phyloP scores from a whole-genome alignment of 2,113 vertebrate genomes.

The Microtus pennsylvanicus region DNA sequence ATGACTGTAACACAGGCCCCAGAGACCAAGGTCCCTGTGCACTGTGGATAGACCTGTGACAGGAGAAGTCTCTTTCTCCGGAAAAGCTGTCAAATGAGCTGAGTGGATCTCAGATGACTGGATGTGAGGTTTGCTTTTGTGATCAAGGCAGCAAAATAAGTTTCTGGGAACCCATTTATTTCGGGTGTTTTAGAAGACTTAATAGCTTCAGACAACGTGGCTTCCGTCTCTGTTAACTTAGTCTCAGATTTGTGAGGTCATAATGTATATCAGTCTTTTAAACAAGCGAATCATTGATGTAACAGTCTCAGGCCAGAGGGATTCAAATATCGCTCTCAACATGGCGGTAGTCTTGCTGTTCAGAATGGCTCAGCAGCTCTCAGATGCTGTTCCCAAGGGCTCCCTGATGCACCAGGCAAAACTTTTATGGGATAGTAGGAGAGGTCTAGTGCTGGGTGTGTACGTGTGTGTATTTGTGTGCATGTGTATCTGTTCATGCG shows the following conservation, averaged over 20 bases:
- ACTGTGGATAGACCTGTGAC: background rate
- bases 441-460: background rate
- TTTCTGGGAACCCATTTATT: background rate
- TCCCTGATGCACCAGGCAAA: background rate
- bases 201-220: background rate
- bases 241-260: conserved; percentile 14
- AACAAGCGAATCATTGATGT: background rate
- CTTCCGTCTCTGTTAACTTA: background rate
- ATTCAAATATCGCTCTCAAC: background rate
- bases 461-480: background rate
- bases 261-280: background rate
- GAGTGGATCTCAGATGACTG: background rate
- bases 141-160: background rate
- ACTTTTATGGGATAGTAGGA: background rate
- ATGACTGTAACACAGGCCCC: fast-evolving
- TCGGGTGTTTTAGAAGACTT: background rate
- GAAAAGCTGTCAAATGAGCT: background rate
- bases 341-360: background rate
- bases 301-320: background rate
- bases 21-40: background rate
- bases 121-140: background rate
- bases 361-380: background rate
- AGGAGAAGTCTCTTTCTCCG: background rate
- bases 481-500: too few species aligned
- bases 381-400: background rate